Percentiles rank a stretch among this genome's conserved stretches.
Evolutionary conservation across 2,113 vertebrate species (phyloP).

Genomic region (Chauna torquata): DNA sequence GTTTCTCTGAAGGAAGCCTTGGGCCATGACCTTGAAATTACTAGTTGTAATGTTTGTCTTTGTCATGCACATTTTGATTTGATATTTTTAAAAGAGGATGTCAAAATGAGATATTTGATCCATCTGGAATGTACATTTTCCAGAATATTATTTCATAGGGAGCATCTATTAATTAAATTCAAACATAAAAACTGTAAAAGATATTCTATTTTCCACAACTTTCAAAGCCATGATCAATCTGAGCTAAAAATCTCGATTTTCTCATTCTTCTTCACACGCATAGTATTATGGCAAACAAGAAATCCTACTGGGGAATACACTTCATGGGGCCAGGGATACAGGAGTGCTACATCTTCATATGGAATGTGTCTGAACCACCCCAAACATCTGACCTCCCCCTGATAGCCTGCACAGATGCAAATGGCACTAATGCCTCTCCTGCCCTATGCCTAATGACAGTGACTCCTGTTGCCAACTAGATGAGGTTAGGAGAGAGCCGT

Average conservation of each 20-base stretch:
- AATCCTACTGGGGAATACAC: not conserved
- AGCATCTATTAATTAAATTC: not conserved
- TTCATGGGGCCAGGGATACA: not conserved
- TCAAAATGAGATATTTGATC: not conserved
- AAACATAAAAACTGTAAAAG: not conserved
- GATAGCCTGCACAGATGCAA: not conserved
- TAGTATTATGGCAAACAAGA: not conserved
- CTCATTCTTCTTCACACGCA: not conserved
- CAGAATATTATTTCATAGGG: not conserved
- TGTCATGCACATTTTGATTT: not conserved
- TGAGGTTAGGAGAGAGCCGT: conserved; percentile 40
- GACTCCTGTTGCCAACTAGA: conserved; percentile 49
- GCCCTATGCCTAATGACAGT: conserved; percentile 43
- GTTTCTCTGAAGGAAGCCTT: not conserved
- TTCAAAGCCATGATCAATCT: not conserved
- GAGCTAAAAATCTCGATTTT: not conserved
- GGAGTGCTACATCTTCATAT: not conserved
- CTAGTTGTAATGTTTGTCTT: not conserved
- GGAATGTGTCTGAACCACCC: not conserved
- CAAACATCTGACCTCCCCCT: not conserved
- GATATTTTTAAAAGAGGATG: not conserved
- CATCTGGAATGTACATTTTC: not conserved
- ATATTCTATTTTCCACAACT: not conserved
- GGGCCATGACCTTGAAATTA: not conserved
- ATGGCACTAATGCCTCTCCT: conserved; percentile 30